phyloP scores from a whole-genome alignment of 2,113 vertebrate genomes.

The Thinocorus orbignyianus region DNA sequence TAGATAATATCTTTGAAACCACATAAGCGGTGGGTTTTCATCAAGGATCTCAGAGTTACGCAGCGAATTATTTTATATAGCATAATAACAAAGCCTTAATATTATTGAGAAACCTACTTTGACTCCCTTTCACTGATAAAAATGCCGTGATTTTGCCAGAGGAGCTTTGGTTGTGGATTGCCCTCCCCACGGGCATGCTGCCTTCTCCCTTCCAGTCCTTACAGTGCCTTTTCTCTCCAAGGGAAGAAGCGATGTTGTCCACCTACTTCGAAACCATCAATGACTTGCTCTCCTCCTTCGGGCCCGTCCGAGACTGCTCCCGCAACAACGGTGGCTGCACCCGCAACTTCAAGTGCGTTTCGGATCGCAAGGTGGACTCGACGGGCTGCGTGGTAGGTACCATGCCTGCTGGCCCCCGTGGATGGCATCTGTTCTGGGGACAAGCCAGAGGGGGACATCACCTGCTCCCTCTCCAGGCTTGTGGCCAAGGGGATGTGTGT shows the following conservation, averaged over 20 bases:
- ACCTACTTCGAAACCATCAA: slow-evolving; percentile 97
- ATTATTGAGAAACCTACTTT: background rate
- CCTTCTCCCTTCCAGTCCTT: slow-evolving; percentile 24
- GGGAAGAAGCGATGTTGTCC: slow-evolving; percentile 96
- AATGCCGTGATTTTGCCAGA: background rate
- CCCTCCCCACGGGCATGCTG: background rate
- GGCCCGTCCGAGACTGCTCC: slow-evolving; percentile 93
- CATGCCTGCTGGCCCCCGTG: fast-evolving
- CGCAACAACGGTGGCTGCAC: slow-evolving; percentile 96
- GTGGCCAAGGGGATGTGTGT: background rate
- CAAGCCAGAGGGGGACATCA: background rate
- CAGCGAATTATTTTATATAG: background rate
- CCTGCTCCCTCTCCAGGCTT: fast-evolving
- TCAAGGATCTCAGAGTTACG: background rate
- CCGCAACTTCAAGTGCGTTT: slow-evolving; percentile 96
- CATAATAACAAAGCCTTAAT: background rate
- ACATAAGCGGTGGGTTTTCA: background rate
- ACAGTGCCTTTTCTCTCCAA: slow-evolving; percentile 75
- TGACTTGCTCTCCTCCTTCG: slow-evolving; percentile 94
- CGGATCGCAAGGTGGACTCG: slow-evolving; percentile 92
- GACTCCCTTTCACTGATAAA: fast-evolving
- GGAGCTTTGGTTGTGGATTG: background rate
- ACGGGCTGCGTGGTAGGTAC: slow-evolving; percentile 92
- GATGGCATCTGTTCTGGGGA: background rate
- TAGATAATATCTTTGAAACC: background rate